These are phyloP conservation scores for Ischnura elegans DNA, from an alignment of 2,888 invertebrate genomes.

Conservation along the genomic window DNA sequence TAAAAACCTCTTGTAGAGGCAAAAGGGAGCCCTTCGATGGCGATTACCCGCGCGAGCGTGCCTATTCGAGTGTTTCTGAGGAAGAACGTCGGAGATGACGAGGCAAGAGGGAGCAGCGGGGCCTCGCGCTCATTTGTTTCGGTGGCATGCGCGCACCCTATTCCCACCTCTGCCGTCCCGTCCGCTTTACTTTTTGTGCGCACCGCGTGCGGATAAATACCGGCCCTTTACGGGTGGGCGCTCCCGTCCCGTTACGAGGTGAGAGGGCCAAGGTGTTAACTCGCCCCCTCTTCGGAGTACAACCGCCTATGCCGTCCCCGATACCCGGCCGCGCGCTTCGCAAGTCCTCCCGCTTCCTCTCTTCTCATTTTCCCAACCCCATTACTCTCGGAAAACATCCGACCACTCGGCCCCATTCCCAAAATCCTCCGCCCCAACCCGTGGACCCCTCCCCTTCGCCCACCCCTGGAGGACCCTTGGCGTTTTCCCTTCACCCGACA, in stretches of 20 bases:
- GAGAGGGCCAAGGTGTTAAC: conserved; percentile 9
- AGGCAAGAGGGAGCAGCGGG: no score
- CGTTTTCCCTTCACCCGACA: background rate
- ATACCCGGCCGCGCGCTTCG: background rate
- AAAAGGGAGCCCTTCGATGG: no score
- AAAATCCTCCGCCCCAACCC: background rate
- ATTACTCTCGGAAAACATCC: conserved; percentile 32
- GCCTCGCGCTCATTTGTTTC: no score
- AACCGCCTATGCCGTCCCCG: background rate
- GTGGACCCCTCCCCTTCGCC: background rate
- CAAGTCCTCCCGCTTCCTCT: background rate
- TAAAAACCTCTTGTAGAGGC: no score
- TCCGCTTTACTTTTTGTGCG: conserved; percentile 29
- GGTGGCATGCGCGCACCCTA: background rate
- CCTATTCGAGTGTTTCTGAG: no score
- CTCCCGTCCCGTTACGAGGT: background rate
- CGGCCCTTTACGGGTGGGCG: background rate
- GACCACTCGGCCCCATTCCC: no score
- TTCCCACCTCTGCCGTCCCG: background rate
- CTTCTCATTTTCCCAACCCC: conserved; percentile 54
- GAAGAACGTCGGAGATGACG: no score
- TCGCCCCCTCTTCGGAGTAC: background rate
- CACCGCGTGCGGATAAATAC: conserved; percentile 9
- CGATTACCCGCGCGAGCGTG: no score
- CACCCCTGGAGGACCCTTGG: background rate